Evolutionary conservation across 2,888 invertebrate species (phyloP).

Genomic region (Metacarcinus magister): DNA sequence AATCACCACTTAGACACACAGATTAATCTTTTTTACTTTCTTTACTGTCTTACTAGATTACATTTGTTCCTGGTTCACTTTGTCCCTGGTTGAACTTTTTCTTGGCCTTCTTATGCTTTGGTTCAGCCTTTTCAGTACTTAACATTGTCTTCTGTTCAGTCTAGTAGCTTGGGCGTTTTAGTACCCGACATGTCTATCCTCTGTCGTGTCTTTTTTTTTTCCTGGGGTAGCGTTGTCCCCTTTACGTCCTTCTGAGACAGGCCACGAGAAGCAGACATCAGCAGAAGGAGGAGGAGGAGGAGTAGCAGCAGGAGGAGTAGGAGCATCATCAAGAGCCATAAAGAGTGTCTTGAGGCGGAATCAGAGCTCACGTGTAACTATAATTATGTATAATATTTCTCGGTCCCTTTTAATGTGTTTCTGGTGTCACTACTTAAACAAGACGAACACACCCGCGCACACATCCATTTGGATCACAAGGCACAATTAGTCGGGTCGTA

Average conservation of each 20-base stretch:
- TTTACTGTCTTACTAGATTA: no score
- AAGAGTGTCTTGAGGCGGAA: not conserved
- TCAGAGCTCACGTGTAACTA: slow-evolving; percentile 5
- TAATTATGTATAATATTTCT: slow-evolving; percentile 61
- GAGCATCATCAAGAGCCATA: not conserved
- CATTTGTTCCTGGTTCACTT: no score
- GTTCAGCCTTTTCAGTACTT: no score
- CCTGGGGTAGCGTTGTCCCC: no score
- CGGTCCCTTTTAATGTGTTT: slow-evolving; percentile 34
- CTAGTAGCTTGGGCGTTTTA: not conserved
- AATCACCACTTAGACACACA: not conserved
- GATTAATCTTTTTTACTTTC: no score
- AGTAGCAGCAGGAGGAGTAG: not conserved
- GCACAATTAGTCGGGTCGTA: slow-evolving; percentile 43
- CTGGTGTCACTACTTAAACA: not conserved
- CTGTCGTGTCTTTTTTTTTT: no score
- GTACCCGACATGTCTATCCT: no score
- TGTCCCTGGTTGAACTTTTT: no score
- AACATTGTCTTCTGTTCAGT: no score
- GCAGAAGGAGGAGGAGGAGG: not conserved
- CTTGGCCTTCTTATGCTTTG: no score
- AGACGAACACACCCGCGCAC: slow-evolving; percentile 54
- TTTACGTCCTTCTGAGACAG: no score
- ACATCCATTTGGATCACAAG: slow-evolving; percentile 51
- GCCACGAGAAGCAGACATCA: not conserved